phyloP scores from a whole-genome alignment of 2,797 vertebrate genomes.

The Typhlichthys subterraneus region DNA sequence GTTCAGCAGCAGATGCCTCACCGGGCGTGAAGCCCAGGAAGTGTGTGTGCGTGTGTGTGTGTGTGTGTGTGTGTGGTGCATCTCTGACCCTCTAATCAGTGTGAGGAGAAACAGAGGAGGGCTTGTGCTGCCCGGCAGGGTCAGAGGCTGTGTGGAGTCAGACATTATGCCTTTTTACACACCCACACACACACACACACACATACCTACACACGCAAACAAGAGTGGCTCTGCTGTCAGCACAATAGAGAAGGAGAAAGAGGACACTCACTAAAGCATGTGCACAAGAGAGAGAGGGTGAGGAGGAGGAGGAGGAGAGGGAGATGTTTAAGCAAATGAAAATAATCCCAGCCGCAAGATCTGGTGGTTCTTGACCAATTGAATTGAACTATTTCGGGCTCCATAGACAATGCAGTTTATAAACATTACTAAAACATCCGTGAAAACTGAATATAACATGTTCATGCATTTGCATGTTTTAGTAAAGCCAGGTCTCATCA shows the following conservation, averaged over 20 bases:
- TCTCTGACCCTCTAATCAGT: constrained; percentile 27
- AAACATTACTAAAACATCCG: background rate
- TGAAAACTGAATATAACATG: background rate
- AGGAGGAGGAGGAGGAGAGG: constrained; percentile 39
- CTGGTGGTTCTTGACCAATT: no score
- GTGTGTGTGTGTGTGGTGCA: constrained; percentile 12
- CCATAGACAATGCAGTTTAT: background rate
- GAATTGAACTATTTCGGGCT: no score
- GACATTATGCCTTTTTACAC: constrained; percentile 27
- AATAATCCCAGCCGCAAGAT: constrained; percentile 10
- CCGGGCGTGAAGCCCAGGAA: constrained; percentile 79
- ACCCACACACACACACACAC: constrained; percentile 9
- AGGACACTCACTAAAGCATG: constrained; percentile 63
- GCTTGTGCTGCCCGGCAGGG: constrained; percentile 78
- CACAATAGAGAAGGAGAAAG: constrained; percentile 74
- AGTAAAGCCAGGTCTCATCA: background rate
- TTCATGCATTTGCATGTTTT: background rate
- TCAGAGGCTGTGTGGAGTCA: constrained; percentile 63
- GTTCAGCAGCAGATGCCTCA: constrained; percentile 78
- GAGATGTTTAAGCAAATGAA: constrained; percentile 58
- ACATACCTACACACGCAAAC: constrained; percentile 19
- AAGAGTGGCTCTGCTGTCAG: constrained; percentile 60
- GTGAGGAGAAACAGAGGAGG: constrained; percentile 19
- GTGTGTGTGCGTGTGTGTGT: constrained; percentile 1
- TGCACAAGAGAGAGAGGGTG: constrained; percentile 3